Base-by-base conservation (phyloP, 2,888 invertebrate species). In the Noctuana brunneofusca region DNA sequence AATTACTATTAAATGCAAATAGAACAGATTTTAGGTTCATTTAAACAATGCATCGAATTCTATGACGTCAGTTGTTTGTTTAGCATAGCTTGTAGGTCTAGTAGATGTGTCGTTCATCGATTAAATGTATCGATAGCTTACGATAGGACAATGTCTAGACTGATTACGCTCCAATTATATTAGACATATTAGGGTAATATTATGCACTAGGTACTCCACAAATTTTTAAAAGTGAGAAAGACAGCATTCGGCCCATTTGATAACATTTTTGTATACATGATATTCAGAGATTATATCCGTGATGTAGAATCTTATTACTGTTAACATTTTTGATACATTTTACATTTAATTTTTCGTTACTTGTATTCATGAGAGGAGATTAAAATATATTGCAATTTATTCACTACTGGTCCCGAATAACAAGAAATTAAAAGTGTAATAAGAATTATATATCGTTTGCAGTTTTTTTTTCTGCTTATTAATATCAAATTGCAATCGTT, bases 121-220 rank as follows among this genome's bases (percentile, higher is more conserved):
- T 72, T 68, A 73, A 69, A 66, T 68, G 65, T 68, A 62, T 71
- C 68, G 66, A 71, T 74, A 76, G 75, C 71, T 75, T 87, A 83
- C 72, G 71, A 87, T 89, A 88, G 85, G 83, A 83, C 76, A 79
- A 86, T 81, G 81, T 86, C 81, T 90, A 89, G 90, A 90, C 90
- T 90, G 90, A 90, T 83, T 81, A 85, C 81, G 84, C 85, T 86
- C 86, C 87, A 87, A 72, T 64, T 58, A 65, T 68, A 68, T 65
- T 87, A 86, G 84, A 80, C 69, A 75, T 79, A 75, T 79, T 84
- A 83, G 83, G 78, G 75, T 69, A 66, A 63, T 66, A 68, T 64
- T 65, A 69, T 67, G 69, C 68, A 71, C 68, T 87, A 87, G 86
- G 81, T 84, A 87, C 85, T 84, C 80, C 81, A 86, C 75, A 76